Base-by-base conservation (phyloP, 2,888 invertebrate genomes). In the Selenia dentaria region DNA sequence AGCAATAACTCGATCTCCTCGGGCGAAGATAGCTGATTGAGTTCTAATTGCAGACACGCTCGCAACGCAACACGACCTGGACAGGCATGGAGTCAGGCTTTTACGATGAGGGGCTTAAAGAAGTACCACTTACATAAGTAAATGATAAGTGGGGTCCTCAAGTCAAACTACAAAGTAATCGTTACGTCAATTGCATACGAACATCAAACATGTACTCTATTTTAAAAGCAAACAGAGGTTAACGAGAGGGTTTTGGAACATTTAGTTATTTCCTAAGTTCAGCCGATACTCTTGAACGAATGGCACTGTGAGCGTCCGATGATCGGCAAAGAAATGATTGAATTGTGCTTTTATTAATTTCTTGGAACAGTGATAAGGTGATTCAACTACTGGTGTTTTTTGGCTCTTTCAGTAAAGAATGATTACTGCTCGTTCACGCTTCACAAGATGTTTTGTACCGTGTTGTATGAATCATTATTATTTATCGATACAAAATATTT, bases 21-120 rank as follows among this genome's bases (percentile, higher is more conserved):
- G 8, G 39, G 40, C 47, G 40, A 41, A 47, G 48, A 49, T 51
- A 43, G 40, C 56, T 62, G 68, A 72, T 71, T 68, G 65, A 67
- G 68, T 64, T 62, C 64, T 75, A 72, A 74, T 77, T 72, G 69
- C 43, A 24, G 36, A 40, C 47, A 41, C 47, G 47, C 41, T 52
- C 42, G 41, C 49, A 41, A 47, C 50, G n/a, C n/a, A n/a, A n/a
- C 53, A 54, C 56, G 53, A 49, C 53, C 36, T 39, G 24, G 8
- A 22, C 45, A 48, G 40, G 13, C 12, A 37, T 29, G 36, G 26
- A 32, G 28, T 37, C 4, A 47, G 47, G 18, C 11, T 4, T 28
- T 6, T 6, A 6, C 9, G 6, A 24, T 10, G 11, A 8, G 27
- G 38, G 44, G 26, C 0, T 22, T 8, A n/a, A n/a, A n/a, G n/a